These are phyloP conservation scores for Enteromius radiatus DNA, from an alignment of 2,797 vertebrate species.

Conservation along the genomic window DNA sequence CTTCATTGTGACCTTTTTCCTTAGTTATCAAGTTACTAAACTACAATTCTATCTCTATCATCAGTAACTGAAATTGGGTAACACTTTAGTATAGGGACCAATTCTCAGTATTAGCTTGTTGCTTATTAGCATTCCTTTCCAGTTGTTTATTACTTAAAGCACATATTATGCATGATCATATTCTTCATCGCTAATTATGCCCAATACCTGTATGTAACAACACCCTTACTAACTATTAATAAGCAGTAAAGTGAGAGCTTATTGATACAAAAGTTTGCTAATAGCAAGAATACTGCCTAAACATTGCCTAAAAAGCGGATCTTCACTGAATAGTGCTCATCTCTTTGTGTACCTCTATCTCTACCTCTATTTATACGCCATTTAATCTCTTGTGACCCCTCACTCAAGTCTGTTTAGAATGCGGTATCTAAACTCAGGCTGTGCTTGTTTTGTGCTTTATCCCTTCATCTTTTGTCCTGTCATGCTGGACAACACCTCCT, in stretches of 20 bases:
- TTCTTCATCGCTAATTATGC: too few species aligned
- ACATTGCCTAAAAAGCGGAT: background rate
- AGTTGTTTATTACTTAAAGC: too few species aligned
- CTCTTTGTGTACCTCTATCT: background rate
- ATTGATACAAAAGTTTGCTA: background rate
- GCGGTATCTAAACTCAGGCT: background rate
- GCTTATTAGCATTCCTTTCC: too few species aligned
- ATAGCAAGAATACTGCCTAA: background rate
- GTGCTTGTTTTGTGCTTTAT: slow-evolving; percentile 7
- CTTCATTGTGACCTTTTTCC: background rate
- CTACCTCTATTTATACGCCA: background rate
- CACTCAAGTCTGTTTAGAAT: slow-evolving; percentile 12
- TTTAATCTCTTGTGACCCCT: slow-evolving; percentile 9
- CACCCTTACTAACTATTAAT: too few species aligned
- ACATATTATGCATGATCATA: too few species aligned
- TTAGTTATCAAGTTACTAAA: too few species aligned
- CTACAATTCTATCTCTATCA: too few species aligned
- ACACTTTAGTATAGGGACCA: too few species aligned
- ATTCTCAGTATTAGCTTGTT: too few species aligned
- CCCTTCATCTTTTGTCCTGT: slow-evolving; percentile 10
- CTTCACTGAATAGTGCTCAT: background rate
- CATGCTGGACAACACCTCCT: slow-evolving; percentile 1
- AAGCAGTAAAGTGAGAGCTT: background rate
- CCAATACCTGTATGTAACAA: too few species aligned
- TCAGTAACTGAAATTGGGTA: background rate